phyloP scores from a whole-genome alignment of 2,113 vertebrate genomes.

The Bos javanicus region DNA sequence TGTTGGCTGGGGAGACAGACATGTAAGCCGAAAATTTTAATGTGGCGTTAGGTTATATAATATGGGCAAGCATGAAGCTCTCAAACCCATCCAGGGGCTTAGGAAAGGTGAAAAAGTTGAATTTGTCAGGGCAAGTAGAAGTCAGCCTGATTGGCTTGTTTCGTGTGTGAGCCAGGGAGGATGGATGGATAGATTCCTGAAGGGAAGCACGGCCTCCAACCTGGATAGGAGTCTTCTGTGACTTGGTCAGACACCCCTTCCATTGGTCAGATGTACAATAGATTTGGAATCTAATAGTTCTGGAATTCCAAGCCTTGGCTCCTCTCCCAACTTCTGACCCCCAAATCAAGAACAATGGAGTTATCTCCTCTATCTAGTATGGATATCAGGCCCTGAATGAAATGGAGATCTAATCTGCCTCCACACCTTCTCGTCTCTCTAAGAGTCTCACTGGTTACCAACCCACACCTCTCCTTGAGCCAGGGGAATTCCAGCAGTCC shows the following conservation, averaged over 20 bases:
- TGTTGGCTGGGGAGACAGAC: neutral
- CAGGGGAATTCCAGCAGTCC: neutral
- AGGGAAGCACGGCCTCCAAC: neutral
- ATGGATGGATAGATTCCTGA: neutral
- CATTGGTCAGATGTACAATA: neutral
- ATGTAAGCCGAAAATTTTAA: neutral
- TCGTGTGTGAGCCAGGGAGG: neutral
- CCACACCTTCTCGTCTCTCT: neutral
- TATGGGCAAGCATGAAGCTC: neutral
- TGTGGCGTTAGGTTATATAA: neutral
- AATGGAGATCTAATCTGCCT: neutral
- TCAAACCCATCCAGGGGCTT: neutral
- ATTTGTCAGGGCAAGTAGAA: neutral
- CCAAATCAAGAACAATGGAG: neutral
- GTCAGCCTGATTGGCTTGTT: neutral
- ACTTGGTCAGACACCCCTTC: neutral
- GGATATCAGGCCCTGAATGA: neutral
- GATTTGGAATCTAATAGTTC: neutral
- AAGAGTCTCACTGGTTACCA: neutral
- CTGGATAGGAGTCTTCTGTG: neutral
- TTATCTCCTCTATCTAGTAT: neutral
- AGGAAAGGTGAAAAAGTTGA: slow-evolving; percentile 20
- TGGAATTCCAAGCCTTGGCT: neutral
- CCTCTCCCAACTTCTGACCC: neutral
- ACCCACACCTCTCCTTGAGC: neutral